phyloP scores from a whole-genome alignment of 1,140 invertebrate genomes.

The Temnothorax longispinosus region DNA sequence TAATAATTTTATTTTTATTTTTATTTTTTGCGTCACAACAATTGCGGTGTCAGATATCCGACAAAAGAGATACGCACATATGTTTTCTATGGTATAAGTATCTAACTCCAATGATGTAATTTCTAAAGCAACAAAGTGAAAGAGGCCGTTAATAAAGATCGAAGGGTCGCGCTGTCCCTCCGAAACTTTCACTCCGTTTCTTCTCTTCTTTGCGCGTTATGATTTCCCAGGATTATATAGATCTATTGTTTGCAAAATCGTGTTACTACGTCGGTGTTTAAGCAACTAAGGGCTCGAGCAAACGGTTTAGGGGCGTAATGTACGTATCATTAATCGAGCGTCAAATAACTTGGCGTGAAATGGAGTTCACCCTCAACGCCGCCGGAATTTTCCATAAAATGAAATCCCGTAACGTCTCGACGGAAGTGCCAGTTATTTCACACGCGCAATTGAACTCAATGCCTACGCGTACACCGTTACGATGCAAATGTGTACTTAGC shows the following conservation, averaged over 20 bases:
- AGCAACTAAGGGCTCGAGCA: constrained; percentile 68
- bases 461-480: constrained; percentile 8
- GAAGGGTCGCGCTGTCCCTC: constrained; percentile 53
- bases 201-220: constrained; percentile 56
- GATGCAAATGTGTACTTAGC: constrained; percentile 33
- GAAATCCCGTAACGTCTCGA: constrained; percentile 27
- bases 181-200: constrained; percentile 65
- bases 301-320: constrained; percentile 71
- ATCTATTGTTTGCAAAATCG: constrained; percentile 76
- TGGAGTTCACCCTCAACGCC: constrained; percentile 60
- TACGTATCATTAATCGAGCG: constrained; percentile 76
- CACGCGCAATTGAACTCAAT: constrained; percentile 18
- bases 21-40: background rate
- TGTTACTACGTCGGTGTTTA: constrained; percentile 70
- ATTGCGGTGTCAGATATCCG: background rate
- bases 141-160: constrained; percentile 16
- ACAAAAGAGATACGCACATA: background rate
- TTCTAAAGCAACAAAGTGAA: constrained; percentile 1
- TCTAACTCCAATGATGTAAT: constrained; percentile 13
- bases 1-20: background rate
- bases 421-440: constrained; percentile 16
- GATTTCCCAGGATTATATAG: constrained; percentile 70
- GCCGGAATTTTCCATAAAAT: constrained; percentile 71
- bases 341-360: constrained; percentile 74
- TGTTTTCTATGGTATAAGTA: background rate